A percentile compares a stretch with the other conserved stretches of the same genome.
Conservation (phyloP, 2,888 invertebrate genomes). For the Andrena bucephala region DNA sequence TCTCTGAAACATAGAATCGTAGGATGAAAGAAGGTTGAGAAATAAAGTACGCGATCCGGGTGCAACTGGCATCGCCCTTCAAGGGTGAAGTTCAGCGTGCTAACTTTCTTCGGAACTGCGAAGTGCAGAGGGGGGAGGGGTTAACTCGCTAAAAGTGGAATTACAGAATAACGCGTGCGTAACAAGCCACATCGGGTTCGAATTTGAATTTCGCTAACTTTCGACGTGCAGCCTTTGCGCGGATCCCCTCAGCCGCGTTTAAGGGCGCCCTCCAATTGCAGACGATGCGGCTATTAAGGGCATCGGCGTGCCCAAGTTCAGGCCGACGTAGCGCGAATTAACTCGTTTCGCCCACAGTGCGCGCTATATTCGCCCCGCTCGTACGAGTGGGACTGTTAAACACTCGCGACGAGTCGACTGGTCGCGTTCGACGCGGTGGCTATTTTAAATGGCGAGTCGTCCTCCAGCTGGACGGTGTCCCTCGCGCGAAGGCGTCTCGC, state of each 20-base stretch:
- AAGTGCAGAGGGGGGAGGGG: conserved; percentile 8
- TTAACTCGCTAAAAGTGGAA: conserved; percentile 48
- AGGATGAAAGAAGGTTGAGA: not conserved
- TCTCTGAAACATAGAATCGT: conserved; percentile 30
- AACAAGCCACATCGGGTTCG: conserved; percentile 48
- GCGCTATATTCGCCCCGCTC: too few species aligned
- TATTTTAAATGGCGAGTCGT: not conserved
- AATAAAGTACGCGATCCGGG: not conserved
- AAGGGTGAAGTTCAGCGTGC: conserved; percentile 13
- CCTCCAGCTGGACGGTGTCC: not conserved
- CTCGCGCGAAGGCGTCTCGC: conserved; percentile 9
- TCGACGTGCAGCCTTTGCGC: conserved; percentile 8
- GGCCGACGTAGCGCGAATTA: not conserved
- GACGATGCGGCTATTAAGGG: conserved; percentile 35
- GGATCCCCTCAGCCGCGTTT: conserved; percentile 31
- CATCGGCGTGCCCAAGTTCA: conserved; percentile 5
- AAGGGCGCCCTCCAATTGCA: conserved; percentile 5
- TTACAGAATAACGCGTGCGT: conserved; percentile 50
- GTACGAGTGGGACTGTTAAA: too few species aligned
- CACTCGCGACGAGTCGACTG: not conserved
- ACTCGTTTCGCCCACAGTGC: too few species aligned
- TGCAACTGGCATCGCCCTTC: not conserved
- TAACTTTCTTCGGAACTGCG: conserved; percentile 18
- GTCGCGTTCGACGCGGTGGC: not conserved
- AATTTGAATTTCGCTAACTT: conserved; percentile 51